Evolutionary conservation across 2,888 invertebrate genomes (phyloP).

Genomic region (Dryobota labecula): DNA sequence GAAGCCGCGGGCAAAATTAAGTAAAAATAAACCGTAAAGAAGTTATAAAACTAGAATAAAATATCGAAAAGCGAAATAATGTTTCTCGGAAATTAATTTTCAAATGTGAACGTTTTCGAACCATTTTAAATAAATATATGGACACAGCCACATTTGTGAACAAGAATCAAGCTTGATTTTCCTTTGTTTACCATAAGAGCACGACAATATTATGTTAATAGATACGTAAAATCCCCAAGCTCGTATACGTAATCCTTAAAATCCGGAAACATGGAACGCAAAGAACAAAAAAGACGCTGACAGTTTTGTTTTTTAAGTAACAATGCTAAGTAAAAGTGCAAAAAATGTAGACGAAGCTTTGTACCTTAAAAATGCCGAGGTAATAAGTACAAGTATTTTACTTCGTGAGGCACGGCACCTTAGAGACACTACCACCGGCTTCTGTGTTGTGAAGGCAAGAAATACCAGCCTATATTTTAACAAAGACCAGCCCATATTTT

Average conservation of each 20-base stretch:
- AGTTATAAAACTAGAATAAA: neutral
- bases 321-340: constrained; percentile 69
- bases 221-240: constrained; percentile 38
- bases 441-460: neutral
- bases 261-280: constrained; percentile 50
- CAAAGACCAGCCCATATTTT: too few relatives aligned
- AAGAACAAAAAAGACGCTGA: constrained; percentile 65
- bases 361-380: constrained; percentile 71
- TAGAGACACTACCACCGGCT: constrained; percentile 63
- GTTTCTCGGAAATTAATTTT: neutral
- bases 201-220: constrained; percentile 43
- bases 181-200: constrained; percentile 21
- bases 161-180: constrained; percentile 12
- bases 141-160: neutral
- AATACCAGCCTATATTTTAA: neutral
- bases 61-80: neutral
- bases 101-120: neutral
- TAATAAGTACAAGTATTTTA: constrained; percentile 78
- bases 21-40: too few relatives aligned
- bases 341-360: constrained; percentile 72
- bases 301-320: constrained; percentile 73
- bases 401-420: constrained; percentile 62
- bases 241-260: constrained; percentile 58
- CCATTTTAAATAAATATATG: neutral
- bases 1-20: too few relatives aligned